These are phyloP conservation scores for Ceratosolen fusciceps DNA, from an alignment of 1,140 invertebrate species.

Conservation along the genomic window DNA sequence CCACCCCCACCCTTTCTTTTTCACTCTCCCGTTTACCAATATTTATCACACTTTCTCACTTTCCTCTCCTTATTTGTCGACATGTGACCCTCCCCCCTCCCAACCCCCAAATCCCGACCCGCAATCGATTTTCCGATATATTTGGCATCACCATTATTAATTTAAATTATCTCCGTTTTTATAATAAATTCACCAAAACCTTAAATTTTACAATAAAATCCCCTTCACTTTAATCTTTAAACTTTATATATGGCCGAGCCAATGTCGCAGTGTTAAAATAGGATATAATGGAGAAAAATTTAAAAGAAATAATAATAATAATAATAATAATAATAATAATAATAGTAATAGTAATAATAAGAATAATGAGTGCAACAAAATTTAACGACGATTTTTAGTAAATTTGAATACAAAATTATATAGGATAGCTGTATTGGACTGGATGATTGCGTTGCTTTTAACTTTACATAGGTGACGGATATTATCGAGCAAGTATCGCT, in stretches of 20 bases:
- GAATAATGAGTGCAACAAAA: too few relatives aligned
- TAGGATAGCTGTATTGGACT: neutral
- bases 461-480: neutral
- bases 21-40: slow-evolving; percentile 51
- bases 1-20: slow-evolving; percentile 63
- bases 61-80: neutral
- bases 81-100: neutral
- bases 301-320: neutral
- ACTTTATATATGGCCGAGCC: neutral
- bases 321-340: neutral
- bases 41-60: slow-evolving; percentile 30
- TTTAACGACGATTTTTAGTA: neutral
- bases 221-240: neutral
- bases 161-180: slow-evolving; percentile 49
- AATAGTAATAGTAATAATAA: too few relatives aligned
- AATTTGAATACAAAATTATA: neutral
- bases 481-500: neutral
- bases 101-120: too few relatives aligned
- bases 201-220: slow-evolving; percentile 22
- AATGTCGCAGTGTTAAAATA: slow-evolving; percentile 16
- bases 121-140: slow-evolving; percentile 10
- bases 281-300: neutral
- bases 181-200: neutral
- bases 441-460: neutral
- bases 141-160: slow-evolving; percentile 42